phyloP scores from a whole-genome alignment of 2,113 vertebrate species.

The Labeo rohita region DNA sequence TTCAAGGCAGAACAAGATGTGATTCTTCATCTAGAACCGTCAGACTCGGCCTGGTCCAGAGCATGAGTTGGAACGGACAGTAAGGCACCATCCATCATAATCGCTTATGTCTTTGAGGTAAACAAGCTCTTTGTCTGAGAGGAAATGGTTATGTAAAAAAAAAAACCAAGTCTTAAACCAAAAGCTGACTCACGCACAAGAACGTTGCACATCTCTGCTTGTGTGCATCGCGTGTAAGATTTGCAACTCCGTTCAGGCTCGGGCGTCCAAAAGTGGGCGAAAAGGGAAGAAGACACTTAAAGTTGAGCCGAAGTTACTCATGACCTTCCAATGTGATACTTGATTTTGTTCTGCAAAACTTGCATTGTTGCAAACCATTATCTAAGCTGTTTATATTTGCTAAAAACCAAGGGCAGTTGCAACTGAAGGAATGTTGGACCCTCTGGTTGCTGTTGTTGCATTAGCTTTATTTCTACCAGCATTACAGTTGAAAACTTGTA shows the following conservation, averaged over 20 bases:
- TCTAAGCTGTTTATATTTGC: neutral
- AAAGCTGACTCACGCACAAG: neutral
- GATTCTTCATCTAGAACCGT: neutral
- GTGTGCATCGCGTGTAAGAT: neutral
- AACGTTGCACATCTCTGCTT: neutral
- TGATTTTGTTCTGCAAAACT: neutral
- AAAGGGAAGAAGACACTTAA: neutral
- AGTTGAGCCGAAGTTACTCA: neutral
- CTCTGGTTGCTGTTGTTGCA: neutral
- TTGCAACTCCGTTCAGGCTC: neutral
- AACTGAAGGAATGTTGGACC: neutral
- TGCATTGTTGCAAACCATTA: neutral
- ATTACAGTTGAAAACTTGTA: neutral
- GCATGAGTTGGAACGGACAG: neutral
- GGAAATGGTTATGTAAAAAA: constrained; percentile 5
- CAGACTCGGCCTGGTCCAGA: neutral
- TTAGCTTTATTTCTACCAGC: neutral
- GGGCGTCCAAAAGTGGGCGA: neutral
- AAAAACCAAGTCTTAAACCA: neutral
- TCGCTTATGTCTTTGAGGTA: neutral
- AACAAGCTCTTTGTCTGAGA: neutral
- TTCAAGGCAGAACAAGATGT: constrained; percentile 22
- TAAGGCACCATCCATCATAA: neutral
- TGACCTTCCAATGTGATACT: neutral
- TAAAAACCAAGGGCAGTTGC: neutral